These are phyloP conservation scores for Trichechus manatus DNA, from an alignment of 2,113 vertebrate species.

Conservation along the genomic window DNA sequence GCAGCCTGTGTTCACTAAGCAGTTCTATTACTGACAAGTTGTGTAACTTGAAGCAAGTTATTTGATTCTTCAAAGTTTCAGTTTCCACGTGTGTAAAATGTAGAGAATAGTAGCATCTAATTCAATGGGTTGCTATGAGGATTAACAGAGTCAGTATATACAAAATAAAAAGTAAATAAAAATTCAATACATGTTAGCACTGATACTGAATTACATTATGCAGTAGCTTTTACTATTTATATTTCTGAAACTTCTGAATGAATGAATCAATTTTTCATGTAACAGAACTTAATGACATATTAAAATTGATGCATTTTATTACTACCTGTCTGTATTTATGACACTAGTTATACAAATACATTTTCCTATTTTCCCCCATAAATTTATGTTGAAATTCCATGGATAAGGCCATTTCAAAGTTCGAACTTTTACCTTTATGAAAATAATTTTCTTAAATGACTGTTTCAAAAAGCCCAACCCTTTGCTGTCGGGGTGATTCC, in stretches of 20 bases:
- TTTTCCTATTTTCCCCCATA: neutral
- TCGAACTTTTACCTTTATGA: neutral
- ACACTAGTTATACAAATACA: neutral
- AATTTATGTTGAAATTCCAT: neutral
- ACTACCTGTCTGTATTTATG: neutral
- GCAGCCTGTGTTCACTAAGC: neutral
- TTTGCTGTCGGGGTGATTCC: no score
- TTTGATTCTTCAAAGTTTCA: neutral
- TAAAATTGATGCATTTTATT: neutral
- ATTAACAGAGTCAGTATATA: neutral
- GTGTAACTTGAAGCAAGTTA: neutral
- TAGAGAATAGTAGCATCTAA: neutral
- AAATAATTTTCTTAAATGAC: neutral
- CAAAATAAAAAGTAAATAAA: neutral
- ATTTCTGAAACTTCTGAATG: constrained; percentile 3
- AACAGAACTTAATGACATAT: neutral
- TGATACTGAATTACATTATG: neutral
- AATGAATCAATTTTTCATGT: neutral
- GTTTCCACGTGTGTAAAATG: neutral
- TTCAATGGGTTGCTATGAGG: neutral
- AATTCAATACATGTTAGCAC: neutral
- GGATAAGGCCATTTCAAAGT: neutral
- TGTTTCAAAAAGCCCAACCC: neutral
- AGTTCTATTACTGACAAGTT: neutral
- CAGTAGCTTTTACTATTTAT: neutral